Percentiles rank a stretch among this genome's conserved stretches.
These are phyloP conservation scores for Drosophila malerkotliana DNA, from an alignment of 1,140 invertebrate genomes.

Conservation along the genomic window DNA sequence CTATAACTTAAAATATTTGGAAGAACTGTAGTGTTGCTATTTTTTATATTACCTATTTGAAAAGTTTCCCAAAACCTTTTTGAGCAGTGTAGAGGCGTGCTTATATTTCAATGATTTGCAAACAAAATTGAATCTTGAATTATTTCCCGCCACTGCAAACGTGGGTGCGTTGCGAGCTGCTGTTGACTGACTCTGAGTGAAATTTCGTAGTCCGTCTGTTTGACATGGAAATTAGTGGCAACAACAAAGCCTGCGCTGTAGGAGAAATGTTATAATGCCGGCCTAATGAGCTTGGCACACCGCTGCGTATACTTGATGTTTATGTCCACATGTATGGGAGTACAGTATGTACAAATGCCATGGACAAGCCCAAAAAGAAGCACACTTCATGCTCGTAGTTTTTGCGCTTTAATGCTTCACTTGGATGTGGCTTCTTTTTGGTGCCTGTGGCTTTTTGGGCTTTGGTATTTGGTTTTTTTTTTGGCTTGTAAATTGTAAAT, in stretches of 20 bases:
- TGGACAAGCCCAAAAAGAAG: constrained; percentile 42
- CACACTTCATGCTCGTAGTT: constrained; percentile 57
- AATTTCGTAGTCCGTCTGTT: constrained; percentile 47
- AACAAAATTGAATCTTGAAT: constrained; percentile 46
- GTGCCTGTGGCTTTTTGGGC: constrained; percentile 13
- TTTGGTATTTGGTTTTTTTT: constrained; percentile 19
- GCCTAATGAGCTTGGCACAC: constrained; percentile 70
- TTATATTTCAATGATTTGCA: constrained; percentile 37
- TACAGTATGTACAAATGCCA: constrained; percentile 19
- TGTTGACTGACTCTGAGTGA: constrained; percentile 37
- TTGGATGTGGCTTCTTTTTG: constrained; percentile 43
- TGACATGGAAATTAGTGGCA: constrained; percentile 66
- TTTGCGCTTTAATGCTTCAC: constrained; percentile 60
- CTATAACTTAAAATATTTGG: too few relatives aligned
- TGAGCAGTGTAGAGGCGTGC: constrained; percentile 17
- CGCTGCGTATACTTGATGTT: constrained; percentile 65
- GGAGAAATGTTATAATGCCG: constrained; percentile 54
- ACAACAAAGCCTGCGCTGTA: constrained; percentile 3
- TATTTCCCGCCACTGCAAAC: constrained; percentile 46
- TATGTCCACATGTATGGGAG: neutral
- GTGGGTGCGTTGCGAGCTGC: constrained; percentile 33
- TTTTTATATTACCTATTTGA: too few relatives aligned
- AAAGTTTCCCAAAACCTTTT: too few relatives aligned
- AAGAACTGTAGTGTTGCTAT: too few relatives aligned
- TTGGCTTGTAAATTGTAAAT: constrained; percentile 59